Percentiles rank a stretch among this genome's conserved stretches.
phyloP scores from a whole-genome alignment of 2,888 invertebrate genomes.

The Phengaris alcon region DNA sequence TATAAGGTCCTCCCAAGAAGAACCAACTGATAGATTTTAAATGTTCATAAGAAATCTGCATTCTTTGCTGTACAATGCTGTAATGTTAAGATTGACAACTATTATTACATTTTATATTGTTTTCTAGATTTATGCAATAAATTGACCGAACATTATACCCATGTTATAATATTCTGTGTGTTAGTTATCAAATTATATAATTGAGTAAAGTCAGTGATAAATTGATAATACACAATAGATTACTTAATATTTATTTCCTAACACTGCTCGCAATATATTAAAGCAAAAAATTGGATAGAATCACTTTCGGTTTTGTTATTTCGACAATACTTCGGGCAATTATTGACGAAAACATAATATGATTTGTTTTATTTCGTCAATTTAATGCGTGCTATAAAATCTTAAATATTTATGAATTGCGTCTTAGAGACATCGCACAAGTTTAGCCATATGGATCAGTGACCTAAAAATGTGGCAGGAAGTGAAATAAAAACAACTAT shows the following conservation, averaged over 20 bases:
- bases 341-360: not conserved
- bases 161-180: not conserved
- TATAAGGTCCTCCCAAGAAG: no score
- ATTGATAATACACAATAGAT: not conserved
- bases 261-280: not conserved
- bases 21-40: no score
- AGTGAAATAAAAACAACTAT: not conserved
- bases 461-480: conserved; percentile 23
- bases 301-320: not conserved
- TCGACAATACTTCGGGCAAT: not conserved
- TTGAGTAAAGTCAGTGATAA: not conserved
- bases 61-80: no score
- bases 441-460: not conserved
- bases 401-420: conserved; percentile 10
- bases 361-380: not conserved
- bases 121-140: no score
- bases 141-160: no score
- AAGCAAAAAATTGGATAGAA: not conserved
- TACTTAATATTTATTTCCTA: conserved; percentile 13
- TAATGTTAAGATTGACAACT: no score
- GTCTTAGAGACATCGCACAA: not conserved
- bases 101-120: no score
- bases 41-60: no score
- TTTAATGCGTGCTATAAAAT: not conserved
- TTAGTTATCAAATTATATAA: conserved; percentile 1